These are phyloP conservation scores for Crioceris asparagi DNA, from an alignment of 2,888 invertebrate species.

Conservation along the genomic window DNA sequence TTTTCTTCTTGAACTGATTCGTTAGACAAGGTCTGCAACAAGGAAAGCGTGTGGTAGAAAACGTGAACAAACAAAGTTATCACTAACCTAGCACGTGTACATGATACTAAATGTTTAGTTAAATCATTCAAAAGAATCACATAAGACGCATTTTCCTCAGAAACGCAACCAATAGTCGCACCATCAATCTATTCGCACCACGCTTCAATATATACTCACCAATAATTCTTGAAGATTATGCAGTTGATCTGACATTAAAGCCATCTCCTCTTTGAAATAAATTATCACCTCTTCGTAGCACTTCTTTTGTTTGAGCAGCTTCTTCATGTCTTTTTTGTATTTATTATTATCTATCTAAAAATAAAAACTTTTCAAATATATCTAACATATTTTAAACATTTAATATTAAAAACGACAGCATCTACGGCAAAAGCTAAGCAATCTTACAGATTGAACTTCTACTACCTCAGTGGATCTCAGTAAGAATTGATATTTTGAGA, in stretches of 20 bases:
- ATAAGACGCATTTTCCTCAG: too few relatives aligned
- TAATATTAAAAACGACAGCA: not conserved
- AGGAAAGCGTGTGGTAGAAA: too few relatives aligned
- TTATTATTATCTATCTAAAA: slow-evolving; percentile 18
- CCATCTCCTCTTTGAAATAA: slow-evolving; percentile 30
- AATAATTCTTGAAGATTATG: slow-evolving; percentile 27
- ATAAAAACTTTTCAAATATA: slow-evolving; percentile 3
- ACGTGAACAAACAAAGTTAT: too few relatives aligned
- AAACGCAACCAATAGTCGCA: too few relatives aligned
- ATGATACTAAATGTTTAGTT: too few relatives aligned
- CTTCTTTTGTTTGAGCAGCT: slow-evolving; percentile 24
- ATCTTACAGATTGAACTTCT: not conserved
- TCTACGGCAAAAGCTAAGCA: not conserved
- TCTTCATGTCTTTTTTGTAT: slow-evolving; percentile 19
- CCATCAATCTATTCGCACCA: too few relatives aligned
- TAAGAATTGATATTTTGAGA: slow-evolving; percentile 31
- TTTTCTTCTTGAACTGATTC: slow-evolving; percentile 25
- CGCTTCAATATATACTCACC: slow-evolving; percentile 26
- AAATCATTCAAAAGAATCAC: too few relatives aligned
- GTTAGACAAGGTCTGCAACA: slow-evolving; percentile 26
- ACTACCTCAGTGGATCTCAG: slow-evolving; percentile 29
- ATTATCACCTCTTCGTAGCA: slow-evolving; percentile 27
- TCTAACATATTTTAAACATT: not conserved
- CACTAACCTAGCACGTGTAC: too few relatives aligned
- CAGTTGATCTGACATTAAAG: slow-evolving; percentile 28